A percentile compares a stretch with the other conserved stretches of the same genome.
phyloP scores from a whole-genome alignment of 2,113 vertebrate species.

The Pithys albifrons region DNA sequence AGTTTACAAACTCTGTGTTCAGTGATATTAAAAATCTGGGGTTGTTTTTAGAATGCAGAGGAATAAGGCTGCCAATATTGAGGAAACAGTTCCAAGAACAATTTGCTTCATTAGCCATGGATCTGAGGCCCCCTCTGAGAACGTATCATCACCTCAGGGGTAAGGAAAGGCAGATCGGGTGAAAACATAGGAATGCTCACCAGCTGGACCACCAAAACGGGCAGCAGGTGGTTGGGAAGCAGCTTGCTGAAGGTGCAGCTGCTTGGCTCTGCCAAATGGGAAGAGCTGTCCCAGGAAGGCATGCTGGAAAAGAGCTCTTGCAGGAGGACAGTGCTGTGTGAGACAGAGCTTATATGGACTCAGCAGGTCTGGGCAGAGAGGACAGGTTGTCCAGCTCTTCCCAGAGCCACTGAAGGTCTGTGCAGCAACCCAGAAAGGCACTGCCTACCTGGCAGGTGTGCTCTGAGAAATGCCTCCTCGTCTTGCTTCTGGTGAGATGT shows the following conservation, averaged over 20 bases:
- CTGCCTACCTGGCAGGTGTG: fast-evolving
- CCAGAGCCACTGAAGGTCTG: not conserved
- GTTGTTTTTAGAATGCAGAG: not conserved
- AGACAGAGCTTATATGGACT: not conserved
- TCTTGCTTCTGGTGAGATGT: not conserved
- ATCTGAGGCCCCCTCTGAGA: conserved; percentile 7
- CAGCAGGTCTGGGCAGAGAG: fast-evolving
- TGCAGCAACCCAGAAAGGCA: too few relatives aligned
- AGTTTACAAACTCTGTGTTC: not conserved
- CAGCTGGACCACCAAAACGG: conserved; percentile 36
- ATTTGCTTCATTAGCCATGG: conserved; percentile 25
- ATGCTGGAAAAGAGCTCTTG: not conserved
- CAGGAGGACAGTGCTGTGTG: fast-evolving
- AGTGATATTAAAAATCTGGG: not conserved
- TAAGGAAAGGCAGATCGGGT: not conserved
- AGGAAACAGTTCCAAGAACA: not conserved
- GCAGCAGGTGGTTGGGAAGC: not conserved
- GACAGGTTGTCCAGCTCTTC: not conserved
- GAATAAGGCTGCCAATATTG: not conserved
- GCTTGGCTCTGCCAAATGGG: not conserved
- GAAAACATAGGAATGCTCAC: not conserved
- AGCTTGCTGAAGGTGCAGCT: conserved; percentile 29
- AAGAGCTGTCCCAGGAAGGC: not conserved
- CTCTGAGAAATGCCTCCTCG: not conserved
- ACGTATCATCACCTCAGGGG: not conserved